A percentile compares a stretch with the other conserved stretches of the same genome.
phyloP scores from a whole-genome alignment of 2,113 vertebrate genomes.

The Paratilapia polleni region DNA sequence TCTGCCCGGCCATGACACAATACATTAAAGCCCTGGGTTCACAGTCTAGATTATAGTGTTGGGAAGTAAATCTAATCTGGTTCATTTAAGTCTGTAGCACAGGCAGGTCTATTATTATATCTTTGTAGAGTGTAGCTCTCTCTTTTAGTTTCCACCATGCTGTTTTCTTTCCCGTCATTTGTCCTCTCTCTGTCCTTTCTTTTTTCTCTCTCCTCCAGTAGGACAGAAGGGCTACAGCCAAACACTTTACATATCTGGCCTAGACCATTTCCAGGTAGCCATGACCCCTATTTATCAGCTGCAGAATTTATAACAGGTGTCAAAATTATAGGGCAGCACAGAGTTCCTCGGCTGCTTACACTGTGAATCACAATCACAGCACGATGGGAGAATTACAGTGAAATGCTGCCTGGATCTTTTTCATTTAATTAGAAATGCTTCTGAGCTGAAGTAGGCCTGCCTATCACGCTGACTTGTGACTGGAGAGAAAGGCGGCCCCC shows the following conservation, averaged over 20 bases:
- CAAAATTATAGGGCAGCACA: slow-evolving; percentile 26
- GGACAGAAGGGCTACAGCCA: neutral
- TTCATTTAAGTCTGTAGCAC: slow-evolving; percentile 13
- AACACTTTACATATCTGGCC: slow-evolving; percentile 49
- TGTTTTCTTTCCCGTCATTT: neutral
- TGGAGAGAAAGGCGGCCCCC: neutral
- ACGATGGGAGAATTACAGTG: neutral
- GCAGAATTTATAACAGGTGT: slow-evolving; percentile 29
- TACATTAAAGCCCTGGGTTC: slow-evolving; percentile 24
- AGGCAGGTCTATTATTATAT: slow-evolving; percentile 9
- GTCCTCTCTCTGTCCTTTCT: neutral
- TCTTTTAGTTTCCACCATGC: neutral
- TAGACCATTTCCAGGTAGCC: slow-evolving; percentile 16
- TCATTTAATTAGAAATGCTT: slow-evolving; percentile 54
- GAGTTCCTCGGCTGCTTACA: slow-evolving; percentile 8
- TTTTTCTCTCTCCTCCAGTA: neutral
- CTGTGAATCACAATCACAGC: slow-evolving; percentile 37
- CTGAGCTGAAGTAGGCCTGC: slow-evolving; percentile 11
- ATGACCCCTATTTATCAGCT: slow-evolving; percentile 43
- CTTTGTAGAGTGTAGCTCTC: slow-evolving; percentile 6
- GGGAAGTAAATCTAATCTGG: slow-evolving; percentile 34
- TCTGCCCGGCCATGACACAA: slow-evolving; percentile 18
- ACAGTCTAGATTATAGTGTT: slow-evolving; percentile 29
- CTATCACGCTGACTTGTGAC: slow-evolving; percentile 4
- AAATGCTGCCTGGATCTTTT: slow-evolving; percentile 37